Evolutionary conservation across 30 jellyfish, hydroid and myxozoan species (phyloP), one percentile per base, ranked within the genome.

Genomic region (Pelagia noctiluca): DNA sequence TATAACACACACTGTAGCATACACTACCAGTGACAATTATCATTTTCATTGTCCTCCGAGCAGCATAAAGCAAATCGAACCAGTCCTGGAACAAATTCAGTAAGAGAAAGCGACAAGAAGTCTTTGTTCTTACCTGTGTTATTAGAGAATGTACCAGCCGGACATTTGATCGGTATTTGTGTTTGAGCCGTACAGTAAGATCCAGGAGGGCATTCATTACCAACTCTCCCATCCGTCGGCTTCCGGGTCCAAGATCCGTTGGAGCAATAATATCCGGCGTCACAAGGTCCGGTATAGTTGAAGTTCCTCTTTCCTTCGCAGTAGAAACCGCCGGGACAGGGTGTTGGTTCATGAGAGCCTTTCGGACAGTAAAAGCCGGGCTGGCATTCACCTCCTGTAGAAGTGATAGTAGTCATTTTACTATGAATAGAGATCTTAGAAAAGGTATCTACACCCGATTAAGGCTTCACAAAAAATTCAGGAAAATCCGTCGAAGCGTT

Each of bases 361-460:
- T 65, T 78, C 2, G 98, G 97, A 50, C 98, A 93, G 85, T 80
- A 93, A 50, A 77, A 93, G 16, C 98, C 98, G 19, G 97, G 96
- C 65, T 84, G 98, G 62, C 98, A 93, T 78, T 73, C 96, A 3
- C 98, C 98, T 66, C 98, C 98, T 93, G 74, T 13, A 76, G 37
- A 10, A 18, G 30, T n/a, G n/a, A 10, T 11, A 21, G 23, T 62
- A 19, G 30, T 62, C n/a, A 48, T 48, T 48, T 48, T 48, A 48
- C n/a, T 48, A n/a, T n/a, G n/a, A n/a, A n/a, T n/a, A n/a, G n/a
- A n/a, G n/a, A n/a, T n/a, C n/a, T n/a, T n/a, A n/a, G n/a, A n/a
- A n/a, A n/a, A n/a, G n/a, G n/a, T n/a, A n/a, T n/a, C n/a, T n/a
- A n/a, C n/a, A n/a, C n/a, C n/a, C n/a, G n/a, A n/a, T n/a, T n/a